Base-by-base conservation (phyloP, 2,888 invertebrate genomes). In the Sisyra terminalis region DNA sequence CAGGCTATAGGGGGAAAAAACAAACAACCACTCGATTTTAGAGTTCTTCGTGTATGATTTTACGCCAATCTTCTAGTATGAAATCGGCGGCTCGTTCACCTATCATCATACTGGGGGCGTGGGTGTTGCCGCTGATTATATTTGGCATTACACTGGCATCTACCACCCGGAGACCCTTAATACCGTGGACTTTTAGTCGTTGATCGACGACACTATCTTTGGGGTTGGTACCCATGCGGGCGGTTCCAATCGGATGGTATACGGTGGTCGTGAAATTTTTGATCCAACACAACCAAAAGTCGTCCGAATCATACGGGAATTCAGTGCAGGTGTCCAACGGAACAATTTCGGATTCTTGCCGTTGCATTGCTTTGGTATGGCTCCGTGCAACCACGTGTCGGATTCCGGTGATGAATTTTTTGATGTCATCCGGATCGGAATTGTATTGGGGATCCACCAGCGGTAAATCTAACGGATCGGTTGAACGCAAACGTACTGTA, bases 371-470 rank as follows among this genome's bases (percentile, higher is more conserved):
- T 2, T 75, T 71, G 0, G 84, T 79, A 44, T 78, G 77, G 0
- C 87, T 87, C 13, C 89, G 67, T 45, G 79, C 78, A 56, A 87
- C 69, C 0, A 85, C 86, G 45, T 88, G 75, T 52, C 79, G 75
- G n/a, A 88, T 85, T 1, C 87, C 89, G 56, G 87, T 88, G 0
- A 80, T 78, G 2, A 90, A 58, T 0, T 80, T 73, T 49, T 77
- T 67, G 10, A 89, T 68, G 52, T 96, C 94, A 54, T 83, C 75
- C 48, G 78, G 77, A 50, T 87, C 79, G 0, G 86, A 77, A 55
- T 96, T 83, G 58, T 96, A 96, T 58, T 94, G 93, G 0, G 94
- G 92, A 56, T 86, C 83, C 43, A 96, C 81, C 10, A 81, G 74
- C 0, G 93, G 94, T 46, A 83, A 75, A 1, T 82, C 75, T 48